phyloP scores from a whole-genome alignment of 2,113 vertebrate genomes.

The Podarcis muralis region DNA sequence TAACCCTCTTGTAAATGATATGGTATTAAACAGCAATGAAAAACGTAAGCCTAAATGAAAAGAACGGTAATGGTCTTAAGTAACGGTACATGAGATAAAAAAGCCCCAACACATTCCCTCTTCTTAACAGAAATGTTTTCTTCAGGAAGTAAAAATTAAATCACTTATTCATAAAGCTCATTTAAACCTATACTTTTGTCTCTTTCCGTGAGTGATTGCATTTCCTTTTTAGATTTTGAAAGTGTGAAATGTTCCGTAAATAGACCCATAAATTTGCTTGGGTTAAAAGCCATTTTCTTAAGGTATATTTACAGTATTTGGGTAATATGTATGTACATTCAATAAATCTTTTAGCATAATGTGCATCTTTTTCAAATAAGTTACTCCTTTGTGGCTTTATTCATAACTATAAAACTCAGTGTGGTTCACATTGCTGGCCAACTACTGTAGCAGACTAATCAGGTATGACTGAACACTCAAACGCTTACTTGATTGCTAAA shows the following conservation, averaged over 20 bases:
- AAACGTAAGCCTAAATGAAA: background rate
- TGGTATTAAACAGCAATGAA: background rate
- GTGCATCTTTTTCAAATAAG: constrained; percentile 20
- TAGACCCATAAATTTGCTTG: constrained; percentile 24
- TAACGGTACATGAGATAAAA: constrained; percentile 9
- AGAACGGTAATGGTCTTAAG: background rate
- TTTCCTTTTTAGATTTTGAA: constrained; percentile 20
- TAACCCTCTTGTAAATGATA: background rate
- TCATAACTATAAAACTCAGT: constrained; percentile 26
- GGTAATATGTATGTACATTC: constrained; percentile 2
- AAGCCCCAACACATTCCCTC: background rate
- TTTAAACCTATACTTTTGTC: constrained; percentile 27
- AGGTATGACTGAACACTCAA: constrained; percentile 20
- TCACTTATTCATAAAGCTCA: constrained; percentile 6
- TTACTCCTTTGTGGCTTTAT: constrained; percentile 29
- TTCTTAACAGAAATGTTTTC: constrained; percentile 2
- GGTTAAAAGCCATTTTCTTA: constrained; percentile 36
- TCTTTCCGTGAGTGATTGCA: constrained; percentile 18
- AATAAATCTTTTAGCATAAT: constrained; percentile 33
- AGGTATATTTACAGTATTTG: constrained; percentile 40
- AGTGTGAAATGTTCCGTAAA: constrained; percentile 25
- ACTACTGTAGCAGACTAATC: constrained; percentile 21
- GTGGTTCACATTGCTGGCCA: background rate
- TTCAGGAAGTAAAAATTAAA: constrained; percentile 28
- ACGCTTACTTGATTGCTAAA: constrained; percentile 25